Conservation (phyloP, 2,888 invertebrate genomes). For the Hydroisotoma schaefferi region DNA sequence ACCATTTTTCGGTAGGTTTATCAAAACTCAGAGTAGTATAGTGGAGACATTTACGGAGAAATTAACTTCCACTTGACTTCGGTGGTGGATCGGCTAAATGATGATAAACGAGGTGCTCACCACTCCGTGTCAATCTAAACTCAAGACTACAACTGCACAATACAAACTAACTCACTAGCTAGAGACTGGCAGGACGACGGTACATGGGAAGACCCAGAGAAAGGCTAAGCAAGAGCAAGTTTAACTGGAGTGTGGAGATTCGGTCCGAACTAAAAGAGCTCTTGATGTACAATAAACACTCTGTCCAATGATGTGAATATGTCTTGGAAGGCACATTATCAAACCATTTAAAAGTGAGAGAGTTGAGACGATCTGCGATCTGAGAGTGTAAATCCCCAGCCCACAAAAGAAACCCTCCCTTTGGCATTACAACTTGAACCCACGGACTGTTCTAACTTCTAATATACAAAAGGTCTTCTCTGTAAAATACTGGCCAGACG, state of each 20-base stretch:
- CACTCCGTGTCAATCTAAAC: constrained; percentile 36
- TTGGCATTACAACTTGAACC: no score
- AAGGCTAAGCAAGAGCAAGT: not conserved
- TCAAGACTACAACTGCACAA: no score
- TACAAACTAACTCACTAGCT: no score
- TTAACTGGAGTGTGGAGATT: constrained; percentile 6
- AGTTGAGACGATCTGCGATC: not conserved
- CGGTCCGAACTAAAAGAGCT: not conserved
- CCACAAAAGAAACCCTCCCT: constrained; percentile 12
- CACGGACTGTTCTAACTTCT: no score
- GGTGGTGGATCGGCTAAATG: constrained; percentile 30
- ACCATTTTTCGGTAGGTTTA: constrained; percentile 20
- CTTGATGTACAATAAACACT: no score
- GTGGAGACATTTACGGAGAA: constrained; percentile 3
- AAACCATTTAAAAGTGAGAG: not conserved
- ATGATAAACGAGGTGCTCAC: constrained; percentile 46
- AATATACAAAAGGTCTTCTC: not conserved
- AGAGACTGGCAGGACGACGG: no score
- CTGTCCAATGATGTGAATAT: constrained; percentile 1
- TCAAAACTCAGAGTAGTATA: not conserved
- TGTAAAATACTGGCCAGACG: not conserved
- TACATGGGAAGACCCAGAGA: no score
- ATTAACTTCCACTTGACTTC: constrained; percentile 7
- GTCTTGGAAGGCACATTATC: not conserved
- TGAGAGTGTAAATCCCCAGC: constrained; percentile 9